Conservation (phyloP, 2,113 vertebrate species). For the Carettochelys insculpta region DNA sequence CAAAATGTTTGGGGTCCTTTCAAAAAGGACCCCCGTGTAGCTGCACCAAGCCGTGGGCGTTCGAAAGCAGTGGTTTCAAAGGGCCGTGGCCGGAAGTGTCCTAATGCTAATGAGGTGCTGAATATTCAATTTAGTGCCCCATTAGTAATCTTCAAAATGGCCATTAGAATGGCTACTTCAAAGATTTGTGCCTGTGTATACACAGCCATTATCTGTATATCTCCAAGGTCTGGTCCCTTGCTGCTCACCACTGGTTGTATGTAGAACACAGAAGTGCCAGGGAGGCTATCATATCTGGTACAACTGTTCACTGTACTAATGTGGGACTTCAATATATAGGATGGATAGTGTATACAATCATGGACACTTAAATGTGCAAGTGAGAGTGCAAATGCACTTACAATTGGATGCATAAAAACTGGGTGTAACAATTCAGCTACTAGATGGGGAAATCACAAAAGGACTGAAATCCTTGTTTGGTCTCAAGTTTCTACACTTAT, state of each 20-base stretch:
- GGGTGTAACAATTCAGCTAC: not conserved
- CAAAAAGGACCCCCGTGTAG: too few relatives aligned
- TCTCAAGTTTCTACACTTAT: not conserved
- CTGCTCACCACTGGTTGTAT: not conserved
- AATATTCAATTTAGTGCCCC: too few relatives aligned
- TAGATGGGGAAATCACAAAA: not conserved
- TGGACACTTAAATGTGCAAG: not conserved
- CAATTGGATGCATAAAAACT: not conserved
- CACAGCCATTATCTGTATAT: too few relatives aligned
- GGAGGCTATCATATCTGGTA: not conserved
- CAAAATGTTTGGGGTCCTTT: too few relatives aligned
- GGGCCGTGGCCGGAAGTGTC: too few relatives aligned
- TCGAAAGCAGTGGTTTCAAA: too few relatives aligned
- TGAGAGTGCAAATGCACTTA: not conserved
- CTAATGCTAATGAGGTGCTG: too few relatives aligned
- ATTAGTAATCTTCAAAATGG: too few relatives aligned
- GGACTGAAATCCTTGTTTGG: not conserved
- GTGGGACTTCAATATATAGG: not conserved
- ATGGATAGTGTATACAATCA: not conserved
- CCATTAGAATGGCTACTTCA: too few relatives aligned
- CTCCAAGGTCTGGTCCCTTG: not conserved
- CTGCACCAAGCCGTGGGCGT: too few relatives aligned
- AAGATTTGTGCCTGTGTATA: too few relatives aligned
- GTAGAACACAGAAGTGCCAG: not conserved
- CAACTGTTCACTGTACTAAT: not conserved